phyloP scores from a whole-genome alignment of 2,888 invertebrate species.

The Scaptomyza parva region DNA sequence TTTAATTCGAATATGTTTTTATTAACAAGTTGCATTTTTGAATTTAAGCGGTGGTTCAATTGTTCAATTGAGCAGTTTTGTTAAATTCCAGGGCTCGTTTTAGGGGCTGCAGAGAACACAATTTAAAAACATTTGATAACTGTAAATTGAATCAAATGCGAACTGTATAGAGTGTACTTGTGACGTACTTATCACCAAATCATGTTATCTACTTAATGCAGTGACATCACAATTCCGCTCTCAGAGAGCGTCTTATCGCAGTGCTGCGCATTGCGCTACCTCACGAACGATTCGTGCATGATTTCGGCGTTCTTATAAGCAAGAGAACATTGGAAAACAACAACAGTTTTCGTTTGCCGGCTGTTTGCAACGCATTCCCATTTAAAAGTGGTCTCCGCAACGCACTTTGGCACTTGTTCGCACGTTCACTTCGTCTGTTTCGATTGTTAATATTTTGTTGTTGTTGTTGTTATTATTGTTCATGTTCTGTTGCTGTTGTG shows the following conservation, averaged over 20 bases:
- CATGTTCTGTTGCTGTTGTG: slow-evolving; percentile 1
- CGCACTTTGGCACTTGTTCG: slow-evolving; percentile 36
- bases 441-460: slow-evolving; percentile 9
- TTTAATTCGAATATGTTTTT: not conserved
- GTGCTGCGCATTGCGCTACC: slow-evolving; percentile 25
- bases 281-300: slow-evolving; percentile 18
- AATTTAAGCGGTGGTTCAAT: not conserved
- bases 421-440: slow-evolving; percentile 26
- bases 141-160: no score
- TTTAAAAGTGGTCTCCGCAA: slow-evolving; percentile 20
- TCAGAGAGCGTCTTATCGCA: slow-evolving; percentile 16
- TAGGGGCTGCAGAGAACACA: not conserved
- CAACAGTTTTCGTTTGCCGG: slow-evolving; percentile 63
- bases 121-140: not conserved
- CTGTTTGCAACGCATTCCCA: slow-evolving; percentile 55
- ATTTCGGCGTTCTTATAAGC: slow-evolving; percentile 55
- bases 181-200: not conserved
- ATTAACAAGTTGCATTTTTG: not conserved
- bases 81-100: not conserved
- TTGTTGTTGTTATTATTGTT: not conserved
- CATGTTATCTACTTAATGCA: not conserved
- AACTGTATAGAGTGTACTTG: no score
- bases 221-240: slow-evolving; percentile 29
- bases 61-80: not conserved
- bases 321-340: slow-evolving; percentile 42